Conservation (phyloP, 2,113 vertebrate genomes). For the Piaya cayana region DNA sequence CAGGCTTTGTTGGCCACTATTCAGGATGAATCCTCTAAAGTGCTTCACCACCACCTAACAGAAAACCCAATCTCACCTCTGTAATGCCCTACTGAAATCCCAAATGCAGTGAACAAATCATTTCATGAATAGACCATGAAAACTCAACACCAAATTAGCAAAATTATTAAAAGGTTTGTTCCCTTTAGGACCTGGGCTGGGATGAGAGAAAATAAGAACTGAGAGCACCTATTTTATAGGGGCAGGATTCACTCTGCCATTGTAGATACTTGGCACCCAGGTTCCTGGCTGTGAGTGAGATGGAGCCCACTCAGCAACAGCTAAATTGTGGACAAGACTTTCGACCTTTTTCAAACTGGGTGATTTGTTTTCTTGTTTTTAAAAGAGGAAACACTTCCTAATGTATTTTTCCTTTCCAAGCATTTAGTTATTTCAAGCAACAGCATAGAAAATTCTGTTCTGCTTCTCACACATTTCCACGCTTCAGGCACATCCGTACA, state of each 20-base stretch:
- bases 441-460: not conserved
- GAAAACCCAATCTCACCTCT: not conserved
- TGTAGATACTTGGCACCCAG: not conserved
- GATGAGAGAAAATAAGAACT: not conserved
- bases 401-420: not conserved
- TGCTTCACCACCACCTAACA: not conserved
- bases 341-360: not conserved
- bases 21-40: not conserved
- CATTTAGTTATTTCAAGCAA: not conserved
- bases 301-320: accelerated
- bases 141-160: not conserved
- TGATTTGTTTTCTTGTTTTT: not conserved
- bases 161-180: not conserved
- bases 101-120: not conserved
- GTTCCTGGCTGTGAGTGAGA: not conserved
- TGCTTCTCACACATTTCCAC: accelerated
- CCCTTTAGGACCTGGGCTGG: not conserved
- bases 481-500: not conserved
- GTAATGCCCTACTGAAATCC: not conserved
- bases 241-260: not conserved
- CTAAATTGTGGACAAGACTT: not conserved
- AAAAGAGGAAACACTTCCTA: not conserved
- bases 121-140: not conserved
- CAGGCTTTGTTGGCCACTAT: accelerated
- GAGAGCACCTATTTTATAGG: not conserved